Conservation (phyloP, 2,888 invertebrate genomes). For the Zhuqinia jingwanae region DNA sequence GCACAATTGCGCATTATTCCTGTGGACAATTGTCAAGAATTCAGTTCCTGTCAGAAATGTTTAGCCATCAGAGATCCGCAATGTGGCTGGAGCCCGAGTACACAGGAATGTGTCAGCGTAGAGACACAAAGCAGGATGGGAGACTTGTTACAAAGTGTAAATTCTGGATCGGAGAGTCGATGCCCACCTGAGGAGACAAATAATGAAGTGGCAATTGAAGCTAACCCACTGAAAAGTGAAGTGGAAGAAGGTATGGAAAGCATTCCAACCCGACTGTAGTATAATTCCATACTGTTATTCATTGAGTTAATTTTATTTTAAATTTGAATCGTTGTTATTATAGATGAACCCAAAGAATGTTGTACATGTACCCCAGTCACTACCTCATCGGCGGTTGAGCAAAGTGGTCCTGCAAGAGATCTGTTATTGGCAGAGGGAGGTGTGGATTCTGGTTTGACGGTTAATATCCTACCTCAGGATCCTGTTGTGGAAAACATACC, state of each 20-base stretch:
- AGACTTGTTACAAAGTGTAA: constrained; percentile 72
- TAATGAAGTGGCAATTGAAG: constrained; percentile 64
- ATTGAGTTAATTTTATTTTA: no score
- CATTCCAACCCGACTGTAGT: not conserved
- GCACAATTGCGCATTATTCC: constrained; percentile 92
- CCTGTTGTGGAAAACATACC: constrained; percentile 62
- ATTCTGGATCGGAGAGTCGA: constrained; percentile 65
- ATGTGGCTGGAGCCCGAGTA: constrained; percentile 94
- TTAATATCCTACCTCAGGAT: constrained; percentile 48
- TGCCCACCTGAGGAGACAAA: constrained; percentile 70
- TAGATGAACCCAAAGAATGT: constrained; percentile 69
- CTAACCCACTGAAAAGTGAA: constrained; percentile 75
- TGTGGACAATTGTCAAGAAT: constrained; percentile 88
- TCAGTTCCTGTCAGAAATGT: constrained; percentile 87
- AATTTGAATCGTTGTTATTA: constrained; percentile 11
- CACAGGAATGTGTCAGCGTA: constrained; percentile 83
- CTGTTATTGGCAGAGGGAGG: constrained; percentile 40
- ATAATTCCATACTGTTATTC: no score
- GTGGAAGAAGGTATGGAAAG: constrained; percentile 71
- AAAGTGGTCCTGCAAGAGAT: constrained; percentile 48
- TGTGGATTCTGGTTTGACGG: constrained; percentile 45
- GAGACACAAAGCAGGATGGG: constrained; percentile 84
- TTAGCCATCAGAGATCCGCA: constrained; percentile 97
- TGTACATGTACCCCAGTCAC: constrained; percentile 64
- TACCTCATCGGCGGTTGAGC: constrained; percentile 45